Percentiles rank a stretch among this genome's conserved stretches.
phyloP scores from a whole-genome alignment of 2,888 invertebrate species.

The Epistrophe grossulariae region DNA sequence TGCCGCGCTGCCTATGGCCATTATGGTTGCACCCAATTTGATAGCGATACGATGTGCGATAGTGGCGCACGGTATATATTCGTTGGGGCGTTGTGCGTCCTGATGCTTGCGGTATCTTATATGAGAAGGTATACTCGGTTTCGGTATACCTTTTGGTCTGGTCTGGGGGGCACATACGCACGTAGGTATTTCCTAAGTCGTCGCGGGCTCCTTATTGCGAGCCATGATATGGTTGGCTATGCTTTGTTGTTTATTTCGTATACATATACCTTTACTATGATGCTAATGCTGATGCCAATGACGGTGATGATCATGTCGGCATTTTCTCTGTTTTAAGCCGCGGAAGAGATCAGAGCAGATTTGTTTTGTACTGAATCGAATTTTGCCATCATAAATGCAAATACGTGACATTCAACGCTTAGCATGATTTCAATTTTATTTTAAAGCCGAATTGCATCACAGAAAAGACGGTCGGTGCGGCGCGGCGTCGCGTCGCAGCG shows the following conservation, averaged over 20 bases:
- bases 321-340: constrained; percentile 56
- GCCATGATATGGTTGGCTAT: background rate
- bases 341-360: constrained; percentile 74
- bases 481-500: too few species aligned
- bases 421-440: constrained; percentile 74
- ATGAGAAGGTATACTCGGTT: constrained; percentile 2
- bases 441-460: constrained; percentile 47
- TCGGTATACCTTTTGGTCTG: constrained; percentile 49
- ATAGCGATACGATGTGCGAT: constrained; percentile 72
- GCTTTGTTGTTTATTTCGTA: constrained; percentile 21
- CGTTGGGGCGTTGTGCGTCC: constrained; percentile 69
- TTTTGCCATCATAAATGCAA: constrained; percentile 76
- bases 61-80: constrained; percentile 49
- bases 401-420: constrained; percentile 76
- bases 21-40: constrained; percentile 76
- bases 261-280: background rate
- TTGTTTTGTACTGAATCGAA: constrained; percentile 74
- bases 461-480: too few species aligned
- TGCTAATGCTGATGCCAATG: constrained; percentile 57
- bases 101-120: background rate
- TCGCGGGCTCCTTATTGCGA: constrained; percentile 53
- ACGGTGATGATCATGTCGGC: constrained; percentile 73
- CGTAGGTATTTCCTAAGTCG: constrained; percentile 65
- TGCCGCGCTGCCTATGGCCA: constrained; percentile 26
- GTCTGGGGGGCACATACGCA: constrained; percentile 63